phyloP scores from a whole-genome alignment of 2,888 invertebrate species.

The Clanis bilineata region DNA sequence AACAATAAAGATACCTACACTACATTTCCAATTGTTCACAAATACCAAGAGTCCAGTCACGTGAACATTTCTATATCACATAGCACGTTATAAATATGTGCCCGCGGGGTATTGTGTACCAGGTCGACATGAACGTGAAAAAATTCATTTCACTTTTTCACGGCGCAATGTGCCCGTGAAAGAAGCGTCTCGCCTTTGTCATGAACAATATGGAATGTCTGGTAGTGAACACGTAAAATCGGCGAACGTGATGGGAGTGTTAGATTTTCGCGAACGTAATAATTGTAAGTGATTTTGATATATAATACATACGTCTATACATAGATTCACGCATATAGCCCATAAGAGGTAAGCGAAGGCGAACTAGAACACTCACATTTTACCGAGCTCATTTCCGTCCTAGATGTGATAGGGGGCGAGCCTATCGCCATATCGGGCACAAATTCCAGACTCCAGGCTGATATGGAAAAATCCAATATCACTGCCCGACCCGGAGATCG shows the following conservation, averaged over 20 bases:
- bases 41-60: neutral
- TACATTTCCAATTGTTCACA: neutral
- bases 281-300: neutral
- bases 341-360: no score
- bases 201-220: neutral
- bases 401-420: no score
- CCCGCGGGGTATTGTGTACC: neutral
- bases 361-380: no score
- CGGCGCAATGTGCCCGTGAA: neutral
- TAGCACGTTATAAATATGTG: neutral
- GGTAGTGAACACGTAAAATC: neutral
- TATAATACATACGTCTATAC: no score
- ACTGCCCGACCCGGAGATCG: no score
- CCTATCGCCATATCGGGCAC: no score
- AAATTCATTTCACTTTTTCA: neutral
- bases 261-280: neutral
- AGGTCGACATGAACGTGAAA: slow-evolving; percentile 1
- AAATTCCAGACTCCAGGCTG: no score
- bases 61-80: neutral
- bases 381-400: no score
- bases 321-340: no score
- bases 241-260: neutral
- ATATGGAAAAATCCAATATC: no score
- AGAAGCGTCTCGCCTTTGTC: neutral
- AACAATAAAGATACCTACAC: neutral